phyloP scores from a whole-genome alignment of 2,888 invertebrate genomes.

The Gandaritis pyraliata region DNA sequence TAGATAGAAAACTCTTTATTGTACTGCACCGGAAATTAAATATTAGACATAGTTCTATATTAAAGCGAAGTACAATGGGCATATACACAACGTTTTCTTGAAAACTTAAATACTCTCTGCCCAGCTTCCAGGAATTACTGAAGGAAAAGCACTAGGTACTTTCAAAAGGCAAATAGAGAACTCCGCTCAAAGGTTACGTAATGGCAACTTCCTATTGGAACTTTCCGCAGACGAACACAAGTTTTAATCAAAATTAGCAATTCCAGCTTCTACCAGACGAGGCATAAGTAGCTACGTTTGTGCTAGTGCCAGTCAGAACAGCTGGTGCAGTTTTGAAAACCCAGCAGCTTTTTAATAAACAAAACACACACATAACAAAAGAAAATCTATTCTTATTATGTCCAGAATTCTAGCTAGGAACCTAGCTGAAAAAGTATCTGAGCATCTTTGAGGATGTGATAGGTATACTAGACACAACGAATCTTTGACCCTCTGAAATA shows the following conservation, averaged over 20 bases:
- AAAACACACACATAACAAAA: neutral
- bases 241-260: conserved; percentile 45
- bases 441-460: too few species aligned
- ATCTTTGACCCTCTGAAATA: too few species aligned
- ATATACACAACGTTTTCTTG: too few species aligned
- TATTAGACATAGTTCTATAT: too few species aligned
- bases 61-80: too few species aligned
- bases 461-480: too few species aligned
- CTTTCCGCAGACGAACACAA: conserved; percentile 31
- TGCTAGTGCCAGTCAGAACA: neutral
- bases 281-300: conserved; percentile 17
- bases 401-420: too few species aligned
- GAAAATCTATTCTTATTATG: neutral
- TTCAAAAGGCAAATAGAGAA: neutral
- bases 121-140: too few species aligned
- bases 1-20: too few species aligned
- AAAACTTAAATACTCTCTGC: too few species aligned
- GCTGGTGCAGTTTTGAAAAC: conserved; percentile 6
- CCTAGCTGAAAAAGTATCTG: too few species aligned
- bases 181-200: conserved; percentile 3
- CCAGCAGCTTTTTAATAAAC: neutral
- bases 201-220: conserved; percentile 21
- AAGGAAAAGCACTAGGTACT: neutral
- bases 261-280: conserved; percentile 25
- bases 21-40: too few species aligned